Evolutionary conservation across 2,888 invertebrate species (phyloP), one percentile per base, ranked within the genome.

Genomic region (Stenodera caucasica): DNA sequence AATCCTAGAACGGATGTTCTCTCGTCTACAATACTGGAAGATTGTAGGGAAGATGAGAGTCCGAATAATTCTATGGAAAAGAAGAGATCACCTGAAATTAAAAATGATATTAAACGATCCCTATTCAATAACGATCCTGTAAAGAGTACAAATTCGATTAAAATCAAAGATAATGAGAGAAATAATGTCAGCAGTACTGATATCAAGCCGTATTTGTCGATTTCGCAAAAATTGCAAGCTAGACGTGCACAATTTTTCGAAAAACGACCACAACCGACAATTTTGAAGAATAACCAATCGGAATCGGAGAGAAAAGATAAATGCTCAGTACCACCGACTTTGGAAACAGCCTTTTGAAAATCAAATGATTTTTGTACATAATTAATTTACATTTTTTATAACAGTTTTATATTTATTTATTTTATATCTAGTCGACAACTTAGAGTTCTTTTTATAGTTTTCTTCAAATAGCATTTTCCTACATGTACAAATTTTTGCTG

Each of bases 11-110:
- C 90, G 21, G 92, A 94, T 73, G 91, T 94, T 55, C 85, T 94
- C 74, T 92, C 93, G 45, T 90, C 91, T 50, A 92, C 93, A 59
- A 94, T 94, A 78, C 89, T 89, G 40, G 94, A 94, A 83, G 94
- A 90, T 69, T 88, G 90, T 73, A 91, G 91, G 74, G 89, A 89
- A 74, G 92, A 92, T 74, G 90, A 91, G 69, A 87, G 84, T 70
- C 85, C 86, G 1, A 85, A 84, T 65, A 85, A 85, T 70, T 86
- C 86, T 15, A 82, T 83, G 30, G 86, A 86, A 72, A 84, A 83
- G 70, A 82, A 81, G 58, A 83, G 82, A 49, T 50, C 21, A 45
- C 32, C 33, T 33, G 52, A 52, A 30, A 52, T 12, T 30, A 26
- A 15, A 30, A 33, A 23, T 35, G 23, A 30, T 51, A 51, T 30